These are phyloP conservation scores for Operophtera brumata DNA, from an alignment of 2,888 invertebrate species.

Conservation along the genomic window DNA sequence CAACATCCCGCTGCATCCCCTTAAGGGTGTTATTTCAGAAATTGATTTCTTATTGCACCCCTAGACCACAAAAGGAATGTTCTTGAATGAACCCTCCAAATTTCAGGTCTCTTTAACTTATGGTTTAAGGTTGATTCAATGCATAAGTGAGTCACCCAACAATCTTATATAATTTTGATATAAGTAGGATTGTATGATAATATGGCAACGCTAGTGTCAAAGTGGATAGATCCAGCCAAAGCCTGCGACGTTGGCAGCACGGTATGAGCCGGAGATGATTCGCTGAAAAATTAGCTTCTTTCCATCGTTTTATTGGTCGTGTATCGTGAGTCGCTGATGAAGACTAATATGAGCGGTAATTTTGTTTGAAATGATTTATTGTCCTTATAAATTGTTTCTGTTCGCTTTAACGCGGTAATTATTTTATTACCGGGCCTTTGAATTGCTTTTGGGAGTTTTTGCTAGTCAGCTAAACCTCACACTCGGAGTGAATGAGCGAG, in stretches of 20 bases:
- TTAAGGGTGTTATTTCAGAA: no score
- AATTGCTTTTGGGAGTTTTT: not conserved
- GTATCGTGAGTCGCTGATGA: slow-evolving; percentile 70
- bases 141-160: no score
- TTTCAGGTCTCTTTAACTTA: no score
- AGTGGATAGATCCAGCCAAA: slow-evolving; percentile 1
- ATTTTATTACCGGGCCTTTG: slow-evolving; percentile 24
- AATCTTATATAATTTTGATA: no score
- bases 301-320: slow-evolving; percentile 77
- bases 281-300: slow-evolving; percentile 79
- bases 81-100: no score
- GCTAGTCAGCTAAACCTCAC: not conserved
- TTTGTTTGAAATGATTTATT: slow-evolving; percentile 63
- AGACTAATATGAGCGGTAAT: slow-evolving; percentile 78
- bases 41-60: no score
- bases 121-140: no score
- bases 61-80: no score
- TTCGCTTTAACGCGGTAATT: slow-evolving; percentile 37
- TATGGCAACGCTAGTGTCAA: no score
- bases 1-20: no score
- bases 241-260: slow-evolving; percentile 9
- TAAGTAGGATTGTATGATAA: no score
- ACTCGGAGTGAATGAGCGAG: not conserved
- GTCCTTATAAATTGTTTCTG: slow-evolving; percentile 53
- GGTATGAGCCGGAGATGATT: slow-evolving; percentile 70